Base-by-base conservation (phyloP, 2,113 vertebrate species). In the Tamias sibiricus region DNA sequence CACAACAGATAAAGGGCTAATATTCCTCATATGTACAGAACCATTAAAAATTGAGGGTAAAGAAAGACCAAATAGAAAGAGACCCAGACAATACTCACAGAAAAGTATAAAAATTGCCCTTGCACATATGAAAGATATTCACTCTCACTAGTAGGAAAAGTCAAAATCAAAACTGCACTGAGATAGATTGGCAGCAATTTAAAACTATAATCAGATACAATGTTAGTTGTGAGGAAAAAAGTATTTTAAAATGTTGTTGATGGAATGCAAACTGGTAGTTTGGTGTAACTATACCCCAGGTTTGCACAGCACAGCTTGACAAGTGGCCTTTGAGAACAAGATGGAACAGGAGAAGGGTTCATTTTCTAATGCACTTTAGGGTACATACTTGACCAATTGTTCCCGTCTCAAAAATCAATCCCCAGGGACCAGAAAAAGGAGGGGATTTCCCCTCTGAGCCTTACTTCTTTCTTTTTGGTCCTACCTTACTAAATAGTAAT, bases 141-240 rank as follows among this genome's bases (percentile, higher is more conserved):
- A 66, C 32, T 77, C 1, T 90, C n/a, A 62, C n/a, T 52, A 40
- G 14, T 24, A 64, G 83, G n/a, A 95, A 69, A 90, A 82, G 40
- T 91, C n/a, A 52, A 93, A 86, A 83, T 72, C 32, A 57, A 71
- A 71, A 94, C 26, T 71, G 69, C 13, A 37, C 12, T 62, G 64
- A 87, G 71, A 85, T 95, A 40, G 37, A 80, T 80, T 79, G 54
- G 20, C 20, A 74, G 54, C 84, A 89, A 88, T 80, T 79, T 80
- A 62, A 42, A 93, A 92, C 10, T 79, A 79, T 20, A 94, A 32
- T 30, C 8, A 66, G 72, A 72, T 44, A 88, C 16, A 35, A 1
- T 6, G 3, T 85, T 86, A 80, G n/a, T 54, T 92, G 19, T 84
- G 35, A 85, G 11, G 24, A 69, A 87, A 62, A 24, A 64, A 24